Percentiles rank a stretch among this genome's conserved stretches.
Evolutionary conservation across 2,113 vertebrate genomes (phyloP).

Genomic region (Pogonocichla stellata): DNA sequence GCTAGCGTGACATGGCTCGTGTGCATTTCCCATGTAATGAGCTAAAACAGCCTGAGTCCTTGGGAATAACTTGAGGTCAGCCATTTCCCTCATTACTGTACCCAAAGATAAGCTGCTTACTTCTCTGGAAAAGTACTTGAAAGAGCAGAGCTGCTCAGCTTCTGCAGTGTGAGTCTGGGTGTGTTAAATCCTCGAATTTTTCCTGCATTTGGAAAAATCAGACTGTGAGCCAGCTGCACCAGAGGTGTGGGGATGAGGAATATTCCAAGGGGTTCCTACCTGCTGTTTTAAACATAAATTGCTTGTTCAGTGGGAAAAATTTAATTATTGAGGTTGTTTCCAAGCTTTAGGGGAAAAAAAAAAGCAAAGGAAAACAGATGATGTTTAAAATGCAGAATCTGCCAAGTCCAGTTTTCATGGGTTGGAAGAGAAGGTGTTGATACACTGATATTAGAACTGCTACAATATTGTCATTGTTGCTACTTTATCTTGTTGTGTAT

Average conservation of each 20-base stretch:
- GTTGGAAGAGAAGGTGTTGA: background rate
- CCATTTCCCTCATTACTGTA: background rate
- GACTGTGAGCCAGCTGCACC: background rate
- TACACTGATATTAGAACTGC: background rate
- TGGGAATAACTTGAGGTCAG: background rate
- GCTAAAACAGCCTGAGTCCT: background rate
- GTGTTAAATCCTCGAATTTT: background rate
- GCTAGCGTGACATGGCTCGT: accelerated
- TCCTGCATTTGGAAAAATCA: background rate
- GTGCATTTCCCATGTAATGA: accelerated
- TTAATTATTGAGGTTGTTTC: background rate
- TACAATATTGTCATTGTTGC: background rate
- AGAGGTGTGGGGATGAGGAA: background rate
- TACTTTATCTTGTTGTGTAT: background rate
- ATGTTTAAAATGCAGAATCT: background rate
- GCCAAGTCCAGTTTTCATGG: background rate
- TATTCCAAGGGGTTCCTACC: background rate
- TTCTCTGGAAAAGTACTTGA: background rate
- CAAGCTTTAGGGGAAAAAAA: background rate
- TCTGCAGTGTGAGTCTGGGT: background rate
- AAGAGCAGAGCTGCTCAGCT: background rate
- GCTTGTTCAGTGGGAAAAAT: background rate
- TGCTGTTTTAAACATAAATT: background rate
- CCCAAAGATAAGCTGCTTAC: background rate
- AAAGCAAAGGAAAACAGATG: background rate